Evolutionary conservation across 2,888 invertebrate species (phyloP).

Genomic region (Acheta domesticus): DNA sequence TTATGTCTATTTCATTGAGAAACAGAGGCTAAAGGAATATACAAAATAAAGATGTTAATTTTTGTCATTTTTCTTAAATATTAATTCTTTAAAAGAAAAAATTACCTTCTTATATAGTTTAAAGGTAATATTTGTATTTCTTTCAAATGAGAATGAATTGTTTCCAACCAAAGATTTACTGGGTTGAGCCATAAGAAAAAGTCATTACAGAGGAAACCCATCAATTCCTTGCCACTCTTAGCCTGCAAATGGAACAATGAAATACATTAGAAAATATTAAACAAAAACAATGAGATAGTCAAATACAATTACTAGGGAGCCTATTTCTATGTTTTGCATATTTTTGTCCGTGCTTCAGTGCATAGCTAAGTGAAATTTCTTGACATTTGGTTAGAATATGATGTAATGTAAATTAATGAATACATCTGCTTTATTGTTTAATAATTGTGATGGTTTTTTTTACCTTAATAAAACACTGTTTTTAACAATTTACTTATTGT

Average conservation of each 20-base stretch:
- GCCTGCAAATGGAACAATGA: conserved; percentile 50
- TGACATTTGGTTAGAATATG: no score
- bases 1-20: conserved; percentile 51
- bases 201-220: conserved; percentile 74
- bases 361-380: no score
- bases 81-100: conserved; percentile 18
- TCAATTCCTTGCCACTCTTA: conserved; percentile 70
- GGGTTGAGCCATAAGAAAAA: conserved; percentile 64
- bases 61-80: not conserved
- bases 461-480: no score
- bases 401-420: no score
- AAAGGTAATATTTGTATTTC: conserved; percentile 58
- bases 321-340: no score
- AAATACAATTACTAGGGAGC: no score
- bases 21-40: conserved; percentile 49
- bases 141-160: conserved; percentile 59
- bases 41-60: not conserved
- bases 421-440: no score
- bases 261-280: not conserved
- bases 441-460: no score
- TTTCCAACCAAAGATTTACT: conserved; percentile 54
- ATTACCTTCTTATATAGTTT: conserved; percentile 68
- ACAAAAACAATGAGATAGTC: no score
- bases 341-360: no score
- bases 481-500: no score